phyloP scores from a whole-genome alignment of 2,888 invertebrate genomes.

The Drosophila anomelani region DNA sequence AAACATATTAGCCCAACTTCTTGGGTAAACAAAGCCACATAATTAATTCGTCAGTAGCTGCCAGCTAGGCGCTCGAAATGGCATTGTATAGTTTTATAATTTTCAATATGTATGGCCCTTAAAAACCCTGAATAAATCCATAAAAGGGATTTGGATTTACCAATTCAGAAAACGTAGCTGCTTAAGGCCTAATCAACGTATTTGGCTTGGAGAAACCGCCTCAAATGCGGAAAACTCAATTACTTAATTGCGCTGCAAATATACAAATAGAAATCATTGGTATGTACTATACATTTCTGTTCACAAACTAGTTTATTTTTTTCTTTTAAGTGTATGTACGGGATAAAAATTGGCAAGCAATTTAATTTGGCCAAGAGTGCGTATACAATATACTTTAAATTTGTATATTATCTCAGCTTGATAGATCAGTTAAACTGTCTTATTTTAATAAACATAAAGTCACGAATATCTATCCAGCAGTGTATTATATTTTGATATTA shows the following conservation, averaged over 20 bases:
- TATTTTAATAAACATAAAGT: not conserved
- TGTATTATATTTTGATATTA: not conserved
- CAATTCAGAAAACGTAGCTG: not conserved
- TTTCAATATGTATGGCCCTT: not conserved
- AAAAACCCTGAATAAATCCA: not conserved
- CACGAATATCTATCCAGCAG: no score
- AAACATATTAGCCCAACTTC: conserved; percentile 11
- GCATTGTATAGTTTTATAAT: conserved; percentile 1
- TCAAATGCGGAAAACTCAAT: conserved; percentile 39
- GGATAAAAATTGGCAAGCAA: conserved; percentile 29
- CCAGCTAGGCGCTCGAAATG: conserved; percentile 3
- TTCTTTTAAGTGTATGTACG: conserved; percentile 44
- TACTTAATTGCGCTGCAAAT: conserved; percentile 39
- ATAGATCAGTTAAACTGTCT: not conserved
- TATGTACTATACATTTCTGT: conserved; percentile 46
- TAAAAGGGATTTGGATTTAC: not conserved
- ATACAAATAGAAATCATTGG: conserved; percentile 44
- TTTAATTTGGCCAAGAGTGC: conserved; percentile 19
- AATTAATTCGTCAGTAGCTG: conserved; percentile 6
- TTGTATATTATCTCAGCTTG: not conserved
- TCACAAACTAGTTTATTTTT: conserved; percentile 45
- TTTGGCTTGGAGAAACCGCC: conserved; percentile 25
- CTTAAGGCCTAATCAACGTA: conserved; percentile 7
- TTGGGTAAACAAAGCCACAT: conserved; percentile 16
- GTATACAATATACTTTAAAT: not conserved